Base-by-base conservation (phyloP, 1,140 invertebrate species). In the Cydia splendana region DNA sequence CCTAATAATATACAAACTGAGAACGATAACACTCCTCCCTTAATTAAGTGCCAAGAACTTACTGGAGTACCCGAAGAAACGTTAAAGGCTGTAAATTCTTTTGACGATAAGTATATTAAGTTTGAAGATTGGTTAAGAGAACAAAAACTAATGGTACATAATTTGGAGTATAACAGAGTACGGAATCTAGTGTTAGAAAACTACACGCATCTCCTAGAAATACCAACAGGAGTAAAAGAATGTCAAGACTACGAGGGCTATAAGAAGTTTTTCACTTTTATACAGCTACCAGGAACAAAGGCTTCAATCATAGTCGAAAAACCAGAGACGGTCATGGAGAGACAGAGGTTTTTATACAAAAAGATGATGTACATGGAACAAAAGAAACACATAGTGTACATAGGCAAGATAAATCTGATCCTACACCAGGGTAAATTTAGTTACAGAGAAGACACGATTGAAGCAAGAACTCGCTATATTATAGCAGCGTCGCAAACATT, bases 261-360 rank as follows among this genome's bases (percentile, higher is more conserved):
- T 38, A 71, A 71, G 15, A 71, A 42, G 34, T 71, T 2, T 38
- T 71, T 71, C 15, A 71, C 67, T n/a, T 3, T 10, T 45, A 10
- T 71, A 42, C 67, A 38, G 34, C 9, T 71, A 10, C 34, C 67
- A 15, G 67, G 67, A 4, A 71, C 67, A 18, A 15, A 38, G 34
- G 3, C 30, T 38, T 71, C 30, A 3, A 38, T 71, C 9, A n/a
- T 71, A 20, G 67, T 71, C 1, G 67, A 71, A 71, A 71, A 71
- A 38, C 67, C 67, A 42, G 67, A 71, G 3, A 71, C 34, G 20
- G 34, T 71, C 7, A 10, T 42, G 7, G 34, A 38, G 10, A 34
- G 67, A 10, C 67, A 42, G 13, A 7, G 34, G 2, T 71, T 38
- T 71, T 71, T 71, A 24, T 10, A 24, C 7, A 62, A 6, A 24